These are phyloP conservation scores for Ptyas mucosa DNA, from an alignment of 2,113 vertebrate species.

Conservation along the genomic window DNA sequence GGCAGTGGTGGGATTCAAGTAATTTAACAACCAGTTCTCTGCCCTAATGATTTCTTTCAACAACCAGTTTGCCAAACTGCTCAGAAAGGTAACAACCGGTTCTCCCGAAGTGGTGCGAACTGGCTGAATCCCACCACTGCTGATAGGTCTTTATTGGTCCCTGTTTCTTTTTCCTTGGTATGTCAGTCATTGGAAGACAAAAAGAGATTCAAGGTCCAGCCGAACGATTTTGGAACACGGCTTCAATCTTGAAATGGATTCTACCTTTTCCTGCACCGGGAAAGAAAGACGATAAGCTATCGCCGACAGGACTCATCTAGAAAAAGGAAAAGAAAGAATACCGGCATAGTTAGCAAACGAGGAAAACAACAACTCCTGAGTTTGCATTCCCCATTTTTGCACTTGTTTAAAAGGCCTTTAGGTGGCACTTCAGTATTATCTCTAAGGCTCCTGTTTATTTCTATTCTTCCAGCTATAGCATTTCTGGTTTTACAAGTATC, in stretches of 20 bases:
- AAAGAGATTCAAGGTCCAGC: not conserved
- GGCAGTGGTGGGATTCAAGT: too few relatives aligned
- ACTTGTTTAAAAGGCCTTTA: not conserved
- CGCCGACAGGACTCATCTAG: slow-evolving; percentile 70
- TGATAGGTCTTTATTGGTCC: not conserved
- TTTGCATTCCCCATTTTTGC: not conserved
- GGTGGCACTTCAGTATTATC: not conserved
- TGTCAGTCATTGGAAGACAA: not conserved
- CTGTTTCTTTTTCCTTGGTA: not conserved
- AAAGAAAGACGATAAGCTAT: slow-evolving; percentile 40
- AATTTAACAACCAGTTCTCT: too few relatives aligned
- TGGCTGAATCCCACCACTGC: too few relatives aligned
- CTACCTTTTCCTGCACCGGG: not conserved
- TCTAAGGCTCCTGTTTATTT: not conserved
- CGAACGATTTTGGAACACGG: not conserved
- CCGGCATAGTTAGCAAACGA: not conserved
- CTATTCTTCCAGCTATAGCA: not conserved
- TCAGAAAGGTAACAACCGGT: too few relatives aligned
- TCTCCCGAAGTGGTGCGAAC: too few relatives aligned
- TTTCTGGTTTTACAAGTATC: not conserved
- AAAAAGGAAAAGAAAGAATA: not conserved
- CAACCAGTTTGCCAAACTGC: too few relatives aligned
- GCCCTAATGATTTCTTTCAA: too few relatives aligned
- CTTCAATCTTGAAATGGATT: not conserved
- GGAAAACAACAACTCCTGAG: not conserved